phyloP scores from a whole-genome alignment of 2,113 vertebrate genomes.

The Chionis minor region DNA sequence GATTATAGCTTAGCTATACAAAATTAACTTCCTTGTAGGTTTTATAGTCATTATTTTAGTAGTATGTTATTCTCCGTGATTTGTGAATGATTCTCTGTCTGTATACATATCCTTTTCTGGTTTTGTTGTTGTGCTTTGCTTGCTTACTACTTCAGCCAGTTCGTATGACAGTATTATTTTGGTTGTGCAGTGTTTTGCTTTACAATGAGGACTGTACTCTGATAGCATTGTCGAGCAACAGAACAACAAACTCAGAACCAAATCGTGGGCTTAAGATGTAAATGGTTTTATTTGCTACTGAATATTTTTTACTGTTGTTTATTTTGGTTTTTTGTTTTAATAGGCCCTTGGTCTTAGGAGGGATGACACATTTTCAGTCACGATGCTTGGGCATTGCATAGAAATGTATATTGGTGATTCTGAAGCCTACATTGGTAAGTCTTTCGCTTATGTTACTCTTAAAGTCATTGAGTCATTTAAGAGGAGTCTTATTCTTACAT shows the following conservation, averaged over 20 bases:
- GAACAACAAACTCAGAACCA: background rate
- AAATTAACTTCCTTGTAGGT: background rate
- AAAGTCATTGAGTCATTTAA: background rate
- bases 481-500: background rate
- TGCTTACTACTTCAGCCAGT: background rate
- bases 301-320: background rate
- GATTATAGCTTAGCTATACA: background rate
- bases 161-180: background rate
- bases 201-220: background rate
- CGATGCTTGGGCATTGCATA: slow-evolving; percentile 98
- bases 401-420: slow-evolving; percentile 99
- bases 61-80: background rate
- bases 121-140: background rate
- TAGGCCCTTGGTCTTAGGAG: slow-evolving; percentile 96
- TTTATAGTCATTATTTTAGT: background rate
- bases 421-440: slow-evolving; percentile 94
- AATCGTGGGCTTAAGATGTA: background rate
- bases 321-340: background rate
- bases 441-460: background rate
- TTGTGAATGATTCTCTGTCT: background rate
- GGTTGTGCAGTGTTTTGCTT: background rate
- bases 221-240: background rate
- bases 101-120: background rate
- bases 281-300: background rate
- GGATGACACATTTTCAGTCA: slow-evolving; percentile 98